These are phyloP conservation scores for Lepisosteus osseus DNA, from an alignment of 2,113 vertebrate species.

Conservation along the genomic window DNA sequence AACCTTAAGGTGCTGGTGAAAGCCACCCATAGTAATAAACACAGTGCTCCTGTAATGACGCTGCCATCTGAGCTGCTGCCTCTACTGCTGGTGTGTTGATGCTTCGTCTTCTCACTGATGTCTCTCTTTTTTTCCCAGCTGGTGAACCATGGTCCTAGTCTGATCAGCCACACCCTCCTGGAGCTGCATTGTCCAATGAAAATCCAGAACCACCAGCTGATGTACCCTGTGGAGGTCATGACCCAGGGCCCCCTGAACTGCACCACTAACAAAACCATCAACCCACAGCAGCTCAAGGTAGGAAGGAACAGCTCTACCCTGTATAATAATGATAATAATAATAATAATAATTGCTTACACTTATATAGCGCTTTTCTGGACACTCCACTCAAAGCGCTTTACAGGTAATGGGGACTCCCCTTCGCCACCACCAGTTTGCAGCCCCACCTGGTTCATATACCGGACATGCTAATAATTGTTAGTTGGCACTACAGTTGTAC, in stretches of 20 bases:
- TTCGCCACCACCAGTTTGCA: too few species aligned
- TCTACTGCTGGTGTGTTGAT: background rate
- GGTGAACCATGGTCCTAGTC: constrained; percentile 80
- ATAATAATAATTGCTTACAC: too few species aligned
- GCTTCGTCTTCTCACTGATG: constrained; percentile 4
- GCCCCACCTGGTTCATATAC: too few species aligned
- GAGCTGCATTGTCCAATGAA: constrained; percentile 74
- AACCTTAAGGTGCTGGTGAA: too few species aligned
- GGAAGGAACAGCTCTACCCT: constrained; percentile 13
- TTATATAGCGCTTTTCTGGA: too few species aligned
- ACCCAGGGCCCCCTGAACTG: constrained; percentile 76
- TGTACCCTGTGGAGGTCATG: constrained; percentile 72
- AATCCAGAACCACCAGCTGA: constrained; percentile 56
- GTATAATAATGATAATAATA: too few species aligned
- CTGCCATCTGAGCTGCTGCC: background rate
- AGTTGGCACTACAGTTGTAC: too few species aligned
- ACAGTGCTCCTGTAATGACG: too few species aligned
- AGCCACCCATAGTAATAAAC: too few species aligned
- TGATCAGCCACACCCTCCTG: constrained; percentile 72
- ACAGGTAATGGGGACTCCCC: too few species aligned
- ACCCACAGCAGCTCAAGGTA: constrained; percentile 70
- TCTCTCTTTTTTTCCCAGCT: constrained; percentile 53
- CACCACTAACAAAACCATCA: constrained; percentile 63
- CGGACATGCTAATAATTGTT: too few species aligned
- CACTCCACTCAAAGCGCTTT: too few species aligned